Conservation (phyloP, 23 tunicate genomes). For the Phallusia fumigata region DNA sequence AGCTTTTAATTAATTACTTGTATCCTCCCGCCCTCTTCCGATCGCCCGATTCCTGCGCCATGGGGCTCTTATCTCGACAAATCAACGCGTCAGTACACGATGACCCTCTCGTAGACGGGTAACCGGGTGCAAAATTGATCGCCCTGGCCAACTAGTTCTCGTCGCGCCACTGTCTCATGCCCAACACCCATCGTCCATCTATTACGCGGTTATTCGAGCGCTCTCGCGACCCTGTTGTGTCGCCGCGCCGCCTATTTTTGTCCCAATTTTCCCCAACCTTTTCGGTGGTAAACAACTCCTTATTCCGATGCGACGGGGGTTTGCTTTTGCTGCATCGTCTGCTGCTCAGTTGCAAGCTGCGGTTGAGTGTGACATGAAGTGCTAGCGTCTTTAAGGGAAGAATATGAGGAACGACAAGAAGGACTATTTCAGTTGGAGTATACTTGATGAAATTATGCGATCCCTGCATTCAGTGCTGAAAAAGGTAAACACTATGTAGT, state of each 20-base stretch:
- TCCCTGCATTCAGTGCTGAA: background rate
- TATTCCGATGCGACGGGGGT: background rate
- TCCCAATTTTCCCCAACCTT: background rate
- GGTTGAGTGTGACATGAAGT: too few relatives aligned
- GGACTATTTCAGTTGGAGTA: too few relatives aligned
- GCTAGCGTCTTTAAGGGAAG: too few relatives aligned
- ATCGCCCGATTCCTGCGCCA: background rate
- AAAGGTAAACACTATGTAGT: background rate
- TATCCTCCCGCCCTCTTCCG: background rate
- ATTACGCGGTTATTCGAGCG: background rate
- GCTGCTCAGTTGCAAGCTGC: too few relatives aligned
- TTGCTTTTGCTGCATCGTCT: too few relatives aligned
- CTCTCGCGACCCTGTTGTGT: background rate
- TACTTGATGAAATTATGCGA: background rate
- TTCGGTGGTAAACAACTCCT: slow-evolving; percentile 1
- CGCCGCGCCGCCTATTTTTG: background rate
- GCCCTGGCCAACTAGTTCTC: background rate
- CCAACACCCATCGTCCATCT: background rate
- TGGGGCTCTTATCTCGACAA: background rate
- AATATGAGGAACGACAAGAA: too few relatives aligned
- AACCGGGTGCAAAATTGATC: background rate
- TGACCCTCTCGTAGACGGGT: background rate
- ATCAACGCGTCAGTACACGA: background rate
- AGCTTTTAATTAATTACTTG: background rate
- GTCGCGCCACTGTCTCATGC: background rate